These are phyloP conservation scores for Sylvilagus floridanus DNA, from an alignment of 2,797 vertebrate species.

Conservation along the genomic window DNA sequence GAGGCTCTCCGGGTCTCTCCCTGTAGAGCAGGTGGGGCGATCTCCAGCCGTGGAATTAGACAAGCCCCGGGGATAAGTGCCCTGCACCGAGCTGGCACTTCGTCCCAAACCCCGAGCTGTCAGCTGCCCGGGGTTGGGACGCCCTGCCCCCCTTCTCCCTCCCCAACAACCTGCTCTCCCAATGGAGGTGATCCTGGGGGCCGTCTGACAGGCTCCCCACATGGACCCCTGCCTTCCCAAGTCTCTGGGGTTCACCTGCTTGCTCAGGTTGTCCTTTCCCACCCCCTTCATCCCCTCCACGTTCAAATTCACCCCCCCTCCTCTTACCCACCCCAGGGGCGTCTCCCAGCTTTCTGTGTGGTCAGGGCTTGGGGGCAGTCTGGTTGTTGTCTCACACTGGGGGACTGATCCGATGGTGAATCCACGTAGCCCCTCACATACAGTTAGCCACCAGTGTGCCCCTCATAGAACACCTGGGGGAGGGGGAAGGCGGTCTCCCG, in stretches of 20 bases:
- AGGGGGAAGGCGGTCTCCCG: not conserved
- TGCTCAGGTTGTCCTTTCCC: not conserved
- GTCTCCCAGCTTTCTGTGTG: not conserved
- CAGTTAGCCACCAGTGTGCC: not conserved
- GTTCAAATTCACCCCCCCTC: not conserved
- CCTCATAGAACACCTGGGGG: not conserved
- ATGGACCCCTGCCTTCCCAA: not conserved
- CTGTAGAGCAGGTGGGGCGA: not conserved
- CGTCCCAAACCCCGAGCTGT: not conserved
- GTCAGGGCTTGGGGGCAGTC: not conserved
- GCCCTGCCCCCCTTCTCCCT: not conserved
- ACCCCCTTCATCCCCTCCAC: not conserved
- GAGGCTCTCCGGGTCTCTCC: not conserved
- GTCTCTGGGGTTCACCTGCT: not conserved
- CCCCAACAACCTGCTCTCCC: not conserved
- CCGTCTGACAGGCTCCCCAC: not conserved
- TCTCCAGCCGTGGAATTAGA: not conserved
- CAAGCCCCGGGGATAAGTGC: not conserved
- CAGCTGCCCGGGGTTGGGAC: not conserved
- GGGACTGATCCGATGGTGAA: not conserved
- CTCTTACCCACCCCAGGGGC: not conserved
- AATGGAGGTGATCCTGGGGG: not conserved
- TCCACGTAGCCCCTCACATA: not conserved
- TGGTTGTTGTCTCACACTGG: no score
- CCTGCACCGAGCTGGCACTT: fast-evolving